A percentile compares a stretch with the other conserved stretches of the same genome.
phyloP scores from a whole-genome alignment of 2,113 vertebrate species.

The Colistium nudipinnis region DNA sequence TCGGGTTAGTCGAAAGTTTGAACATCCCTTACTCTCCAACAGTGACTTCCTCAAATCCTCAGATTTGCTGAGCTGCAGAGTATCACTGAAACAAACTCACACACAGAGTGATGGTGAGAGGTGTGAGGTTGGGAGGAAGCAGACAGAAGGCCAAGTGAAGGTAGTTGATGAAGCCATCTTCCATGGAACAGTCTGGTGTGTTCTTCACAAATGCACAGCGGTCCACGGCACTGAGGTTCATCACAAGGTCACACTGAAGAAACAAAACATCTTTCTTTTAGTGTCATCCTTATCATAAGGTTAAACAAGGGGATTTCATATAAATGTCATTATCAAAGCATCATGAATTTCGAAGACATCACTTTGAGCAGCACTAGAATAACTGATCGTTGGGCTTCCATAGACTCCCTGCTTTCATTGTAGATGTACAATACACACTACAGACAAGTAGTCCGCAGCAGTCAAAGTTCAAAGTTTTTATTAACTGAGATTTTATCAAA shows the following conservation, averaged over 20 bases:
- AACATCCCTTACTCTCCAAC: neutral
- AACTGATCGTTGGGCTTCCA: neutral
- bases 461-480: neutral
- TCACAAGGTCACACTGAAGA: constrained; percentile 86
- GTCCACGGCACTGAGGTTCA: constrained; percentile 77
- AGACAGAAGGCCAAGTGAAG: constrained; percentile 85
- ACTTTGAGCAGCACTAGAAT: neutral
- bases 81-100: neutral
- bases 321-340: neutral
- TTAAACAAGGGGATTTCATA: neutral
- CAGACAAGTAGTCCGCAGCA: neutral
- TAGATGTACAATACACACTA: neutral
- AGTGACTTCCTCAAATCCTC: constrained; percentile 41
- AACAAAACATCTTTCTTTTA: neutral
- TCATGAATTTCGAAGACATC: neutral
- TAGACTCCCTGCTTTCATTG: neutral
- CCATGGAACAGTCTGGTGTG: constrained; percentile 86
- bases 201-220: constrained; percentile 87
- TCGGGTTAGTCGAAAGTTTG: neutral
- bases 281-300: neutral
- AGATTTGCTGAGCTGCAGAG: neutral
- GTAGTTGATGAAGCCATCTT: constrained; percentile 90
- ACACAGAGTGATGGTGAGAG: constrained; percentile 81
- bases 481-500: no score
- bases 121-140: constrained; percentile 84